These are phyloP conservation scores for Tribolium freemani DNA, from an alignment of 2,888 invertebrate genomes.

Conservation along the genomic window DNA sequence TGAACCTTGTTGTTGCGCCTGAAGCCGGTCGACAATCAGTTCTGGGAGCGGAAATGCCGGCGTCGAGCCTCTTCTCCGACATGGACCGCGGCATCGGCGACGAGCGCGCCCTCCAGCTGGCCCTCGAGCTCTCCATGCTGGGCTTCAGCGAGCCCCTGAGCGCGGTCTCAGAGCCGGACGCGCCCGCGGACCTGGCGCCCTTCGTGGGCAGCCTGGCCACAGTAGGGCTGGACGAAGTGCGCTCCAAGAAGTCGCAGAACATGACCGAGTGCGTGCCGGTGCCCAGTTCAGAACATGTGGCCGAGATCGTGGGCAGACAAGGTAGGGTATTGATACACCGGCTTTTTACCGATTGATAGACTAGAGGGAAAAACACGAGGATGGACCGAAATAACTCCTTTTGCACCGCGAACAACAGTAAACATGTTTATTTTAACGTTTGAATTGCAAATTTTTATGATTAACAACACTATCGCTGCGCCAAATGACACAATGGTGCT, in stretches of 20 bases:
- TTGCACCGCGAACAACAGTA: too few relatives aligned
- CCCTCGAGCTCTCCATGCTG: constrained; percentile 92
- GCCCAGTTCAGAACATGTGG: constrained; percentile 99
- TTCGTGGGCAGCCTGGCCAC: constrained; percentile 65
- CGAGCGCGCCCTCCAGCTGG: constrained; percentile 89
- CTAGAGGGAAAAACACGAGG: background rate
- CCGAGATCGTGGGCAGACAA: constrained; percentile 99
- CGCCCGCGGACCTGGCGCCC: constrained; percentile 62
- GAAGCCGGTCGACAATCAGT: constrained; percentile 61
- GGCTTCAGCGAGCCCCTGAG: constrained; percentile 78
- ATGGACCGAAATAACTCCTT: too few relatives aligned
- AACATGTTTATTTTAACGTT: too few relatives aligned
- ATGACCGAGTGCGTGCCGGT: constrained; percentile 99
- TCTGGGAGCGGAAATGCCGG: constrained; percentile 74
- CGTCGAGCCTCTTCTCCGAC: constrained; percentile 83
- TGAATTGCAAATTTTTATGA: too few relatives aligned
- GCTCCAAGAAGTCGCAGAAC: constrained; percentile 95
- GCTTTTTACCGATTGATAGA: background rate
- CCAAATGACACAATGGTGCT: too few relatives aligned
- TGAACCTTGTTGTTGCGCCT: constrained; percentile 55
- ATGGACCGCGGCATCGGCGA: constrained; percentile 85
- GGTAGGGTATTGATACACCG: constrained; percentile 76
- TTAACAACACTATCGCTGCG: too few relatives aligned
- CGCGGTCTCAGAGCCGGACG: constrained; percentile 62
- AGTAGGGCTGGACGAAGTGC: constrained; percentile 77